phyloP scores from a whole-genome alignment of 2,113 vertebrate genomes.

The Harpagus bidentatus region DNA sequence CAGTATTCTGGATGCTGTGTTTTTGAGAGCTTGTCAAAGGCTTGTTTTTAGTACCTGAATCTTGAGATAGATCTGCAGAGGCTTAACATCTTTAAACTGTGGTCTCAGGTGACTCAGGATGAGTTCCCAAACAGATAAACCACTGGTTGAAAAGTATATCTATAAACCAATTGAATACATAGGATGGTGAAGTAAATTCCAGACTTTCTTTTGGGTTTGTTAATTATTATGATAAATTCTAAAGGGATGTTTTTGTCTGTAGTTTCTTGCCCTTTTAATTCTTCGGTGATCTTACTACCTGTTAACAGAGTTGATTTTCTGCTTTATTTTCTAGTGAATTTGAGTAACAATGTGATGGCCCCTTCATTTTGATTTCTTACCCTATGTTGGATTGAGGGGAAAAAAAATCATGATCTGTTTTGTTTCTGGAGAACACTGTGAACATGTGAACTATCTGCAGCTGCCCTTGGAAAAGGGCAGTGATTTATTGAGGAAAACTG shows the following conservation, averaged over 20 bases:
- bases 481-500: slow-evolving; percentile 84
- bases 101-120: neutral
- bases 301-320: slow-evolving; percentile 3
- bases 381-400: neutral
- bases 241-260: neutral
- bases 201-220: neutral
- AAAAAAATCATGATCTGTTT: slow-evolving; percentile 18
- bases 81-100: neutral
- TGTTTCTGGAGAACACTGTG: slow-evolving; percentile 43
- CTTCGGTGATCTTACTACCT: neutral
- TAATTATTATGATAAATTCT: neutral
- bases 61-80: neutral
- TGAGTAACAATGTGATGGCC: slow-evolving; percentile 19
- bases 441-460: slow-evolving; percentile 65
- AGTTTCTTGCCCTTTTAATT: neutral
- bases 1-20: neutral
- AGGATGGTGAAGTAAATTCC: neutral
- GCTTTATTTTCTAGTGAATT: slow-evolving; percentile 3
- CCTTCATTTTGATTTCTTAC: slow-evolving; percentile 45
- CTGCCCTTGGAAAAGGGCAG: slow-evolving; percentile 73
- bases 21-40: neutral
- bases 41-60: neutral
- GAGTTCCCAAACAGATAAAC: neutral
- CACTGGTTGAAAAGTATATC: neutral
- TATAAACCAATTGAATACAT: neutral